Evolutionary conservation across 2,888 invertebrate species (phyloP).

Genomic region (Schrankia costaestrigalis): DNA sequence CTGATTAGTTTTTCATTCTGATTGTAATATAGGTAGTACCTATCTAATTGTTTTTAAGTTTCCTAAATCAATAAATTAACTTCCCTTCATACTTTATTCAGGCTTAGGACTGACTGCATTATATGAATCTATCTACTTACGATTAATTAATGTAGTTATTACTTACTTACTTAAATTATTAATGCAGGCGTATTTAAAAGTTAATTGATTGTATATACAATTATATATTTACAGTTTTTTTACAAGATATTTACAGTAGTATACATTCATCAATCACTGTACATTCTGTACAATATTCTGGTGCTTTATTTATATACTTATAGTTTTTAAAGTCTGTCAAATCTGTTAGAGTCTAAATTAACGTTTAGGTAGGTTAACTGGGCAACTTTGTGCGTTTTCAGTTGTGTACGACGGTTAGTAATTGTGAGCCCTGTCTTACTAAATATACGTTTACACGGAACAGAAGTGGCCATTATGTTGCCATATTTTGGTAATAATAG

Average conservation of each 20-base stretch:
- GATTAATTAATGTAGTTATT: not conserved
- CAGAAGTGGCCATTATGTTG: constrained; percentile 9
- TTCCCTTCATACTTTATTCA: constrained; percentile 2
- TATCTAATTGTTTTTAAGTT: not conserved
- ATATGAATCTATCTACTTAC: too few species aligned
- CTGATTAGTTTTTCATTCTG: too few species aligned
- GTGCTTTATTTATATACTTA: not conserved
- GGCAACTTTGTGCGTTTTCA: constrained; percentile 3
- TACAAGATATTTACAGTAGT: not conserved
- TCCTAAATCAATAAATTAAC: constrained; percentile 1
- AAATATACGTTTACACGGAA: constrained; percentile 6
- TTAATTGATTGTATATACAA: constrained; percentile 1
- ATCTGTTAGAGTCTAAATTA: not conserved
- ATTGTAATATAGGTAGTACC: not conserved
- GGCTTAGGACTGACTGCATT: constrained; percentile 2
- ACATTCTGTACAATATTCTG: not conserved
- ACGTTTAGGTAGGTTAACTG: not conserved
- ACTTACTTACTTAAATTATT: not conserved
- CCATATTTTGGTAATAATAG: constrained; percentile 3
- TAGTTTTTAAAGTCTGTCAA: not conserved
- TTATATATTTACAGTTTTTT: constrained; percentile 1
- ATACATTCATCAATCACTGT: not conserved
- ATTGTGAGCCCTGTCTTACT: constrained; percentile 5
- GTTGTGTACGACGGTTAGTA: constrained; percentile 1
- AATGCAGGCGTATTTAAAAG: constrained; percentile 1